Percentiles rank a stretch among this genome's conserved stretches.
These are phyloP conservation scores for Gryllus longicercus DNA, from an alignment of 2,888 invertebrate species.

Conservation along the genomic window DNA sequence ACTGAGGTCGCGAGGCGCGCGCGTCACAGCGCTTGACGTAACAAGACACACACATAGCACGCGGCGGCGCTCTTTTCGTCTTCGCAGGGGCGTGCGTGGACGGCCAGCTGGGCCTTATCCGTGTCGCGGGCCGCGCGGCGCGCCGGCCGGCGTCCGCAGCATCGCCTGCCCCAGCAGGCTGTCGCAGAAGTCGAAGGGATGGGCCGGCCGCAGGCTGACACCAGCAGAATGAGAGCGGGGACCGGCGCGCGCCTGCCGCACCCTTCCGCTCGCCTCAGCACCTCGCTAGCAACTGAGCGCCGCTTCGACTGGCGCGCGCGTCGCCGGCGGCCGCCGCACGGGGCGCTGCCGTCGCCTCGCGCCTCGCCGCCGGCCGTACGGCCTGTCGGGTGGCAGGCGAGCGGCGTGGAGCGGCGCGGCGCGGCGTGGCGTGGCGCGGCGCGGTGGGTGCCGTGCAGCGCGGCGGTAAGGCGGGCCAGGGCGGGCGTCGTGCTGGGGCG, in stretches of 20 bases:
- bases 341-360: conserved; percentile 6
- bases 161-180: neutral
- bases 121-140: neutral
- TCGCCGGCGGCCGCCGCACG: conserved; percentile 17
- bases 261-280: neutral
- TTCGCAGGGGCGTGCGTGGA: neutral
- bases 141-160: neutral
- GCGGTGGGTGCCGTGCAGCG: no score
- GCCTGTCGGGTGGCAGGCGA: neutral
- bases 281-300: neutral
- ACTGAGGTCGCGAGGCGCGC: neutral
- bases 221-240: neutral
- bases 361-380: neutral
- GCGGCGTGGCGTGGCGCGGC: no score
- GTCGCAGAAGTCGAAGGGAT: neutral
- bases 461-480: no score
- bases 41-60: neutral
- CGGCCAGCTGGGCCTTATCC: neutral
- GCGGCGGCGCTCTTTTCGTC: neutral
- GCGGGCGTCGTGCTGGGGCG: no score
- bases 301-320: neutral
- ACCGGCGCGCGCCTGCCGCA: neutral
- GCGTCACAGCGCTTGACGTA: neutral
- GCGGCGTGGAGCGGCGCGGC: no score
- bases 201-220: neutral